Conservation (phyloP, 2,113 vertebrate species). For the Ranitomeya imitator region DNA sequence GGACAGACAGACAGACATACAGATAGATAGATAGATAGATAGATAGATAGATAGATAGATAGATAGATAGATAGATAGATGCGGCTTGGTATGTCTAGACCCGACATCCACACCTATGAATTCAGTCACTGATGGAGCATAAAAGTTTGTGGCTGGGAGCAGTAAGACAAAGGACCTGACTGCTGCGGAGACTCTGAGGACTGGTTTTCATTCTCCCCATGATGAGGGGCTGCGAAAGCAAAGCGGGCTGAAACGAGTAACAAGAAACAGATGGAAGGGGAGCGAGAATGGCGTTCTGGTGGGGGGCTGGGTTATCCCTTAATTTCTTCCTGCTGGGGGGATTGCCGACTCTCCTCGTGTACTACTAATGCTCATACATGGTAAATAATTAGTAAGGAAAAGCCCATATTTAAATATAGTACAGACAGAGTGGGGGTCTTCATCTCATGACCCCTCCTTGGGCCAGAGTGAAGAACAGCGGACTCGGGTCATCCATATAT, state of each 20-base stretch:
- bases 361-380: not conserved
- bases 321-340: not conserved
- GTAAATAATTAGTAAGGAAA: not conserved
- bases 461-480: not conserved
- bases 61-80: not conserved
- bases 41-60: not conserved
- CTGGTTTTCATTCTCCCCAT: constrained; percentile 9
- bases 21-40: not conserved
- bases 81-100: not conserved
- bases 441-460: not conserved
- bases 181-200: not conserved
- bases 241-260: constrained; percentile 2
- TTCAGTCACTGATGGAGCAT: constrained; percentile 21
- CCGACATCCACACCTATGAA: constrained; percentile 9
- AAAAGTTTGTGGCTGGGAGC: constrained; percentile 25
- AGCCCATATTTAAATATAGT: not conserved
- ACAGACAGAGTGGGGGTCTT: not conserved
- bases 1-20: too few species aligned
- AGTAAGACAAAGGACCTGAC: not conserved
- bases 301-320: constrained; percentile 24
- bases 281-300: not conserved
- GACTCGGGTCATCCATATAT: not conserved
- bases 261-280: constrained; percentile 43
- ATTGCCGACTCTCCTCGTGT: not conserved
- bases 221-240: not conserved